Evolutionary conservation across 35 echinoderm and acorn worm genomes (phyloP), one percentile per base, ranked within the genome.

Genomic region (Lytechinus pictus): DNA sequence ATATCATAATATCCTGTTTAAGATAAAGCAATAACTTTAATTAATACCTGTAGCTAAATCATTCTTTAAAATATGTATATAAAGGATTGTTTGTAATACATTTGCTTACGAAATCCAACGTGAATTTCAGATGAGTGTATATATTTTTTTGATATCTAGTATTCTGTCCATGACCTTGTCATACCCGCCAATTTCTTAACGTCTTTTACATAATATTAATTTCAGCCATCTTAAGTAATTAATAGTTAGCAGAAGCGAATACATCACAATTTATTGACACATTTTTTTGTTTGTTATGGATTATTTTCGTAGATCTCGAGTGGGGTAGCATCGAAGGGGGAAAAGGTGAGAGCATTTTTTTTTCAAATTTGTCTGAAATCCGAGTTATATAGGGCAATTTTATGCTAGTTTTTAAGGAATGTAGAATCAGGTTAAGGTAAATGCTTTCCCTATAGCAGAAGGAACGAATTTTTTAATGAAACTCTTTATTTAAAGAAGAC

Each of bases 251-350:
- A 24, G 66, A 24, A 58, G 56, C 56, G 2, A n/a, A 7, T 24
- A 79, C n/a, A 24, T n/a, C 66, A 79, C 66, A 24, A 79, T 79
- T 79, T 79, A 79, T 79, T 79, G 66, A 79, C n/a, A 79, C n/a
- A 79, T 79, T 79, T 79, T 60, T 79, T 79, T 79, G 66, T 79
- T 79, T 79, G 66, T 79, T 79, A 79, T 79, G 66, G 21, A 79
- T 79, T 79, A 79, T 79, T 79, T 79, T 24, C n/a, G 19, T 79
- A 79, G 66, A 79, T 79, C 66, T 24, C 66, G 66, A 79, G 19
- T 79, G 66, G 66, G 66, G 66, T 79, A 79, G 21, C 66, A 79
- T 7, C 66, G 66, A 79, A 24, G 66, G 21, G 66, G 66, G 66
- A n/a, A 79, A 79, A 79, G 66, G 66, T 79, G 66, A 79, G 66